Conservation (phyloP, 2,888 invertebrate species). For the Leptopterna dolabrata region DNA sequence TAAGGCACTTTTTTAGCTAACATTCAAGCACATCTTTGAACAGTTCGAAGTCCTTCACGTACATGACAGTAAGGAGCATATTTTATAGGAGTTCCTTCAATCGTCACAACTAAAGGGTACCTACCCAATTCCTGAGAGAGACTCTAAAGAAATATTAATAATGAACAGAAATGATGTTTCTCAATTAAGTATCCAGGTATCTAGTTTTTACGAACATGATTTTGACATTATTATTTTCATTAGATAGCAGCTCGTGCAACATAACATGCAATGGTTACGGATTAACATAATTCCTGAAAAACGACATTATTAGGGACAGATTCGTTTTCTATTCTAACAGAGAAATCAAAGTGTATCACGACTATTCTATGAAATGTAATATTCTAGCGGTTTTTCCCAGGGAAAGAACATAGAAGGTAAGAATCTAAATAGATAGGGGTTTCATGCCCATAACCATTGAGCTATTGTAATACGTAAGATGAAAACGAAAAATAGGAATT, state of each 20-base stretch:
- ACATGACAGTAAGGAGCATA: no score
- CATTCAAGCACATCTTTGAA: no score
- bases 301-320: background rate
- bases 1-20: no score
- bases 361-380: background rate
- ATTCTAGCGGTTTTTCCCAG: background rate
- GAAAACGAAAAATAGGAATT: background rate
- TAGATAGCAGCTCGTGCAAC: background rate
- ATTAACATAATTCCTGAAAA: background rate
- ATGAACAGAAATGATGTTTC: no score
- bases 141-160: no score
- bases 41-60: no score
- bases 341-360: background rate
- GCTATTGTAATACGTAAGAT: background rate
- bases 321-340: background rate
- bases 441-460: conserved; percentile 2
- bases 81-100: no score
- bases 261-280: background rate
- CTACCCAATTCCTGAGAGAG: no score
- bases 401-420: background rate
- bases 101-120: no score
- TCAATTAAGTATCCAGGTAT: no score
- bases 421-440: background rate
- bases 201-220: background rate
- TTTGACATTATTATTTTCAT: background rate